A percentile compares a stretch with the other conserved stretches of the same genome.
These are phyloP conservation scores for Onychomys torridus DNA, from an alignment of 2,797 vertebrate genomes.

Conservation along the genomic window DNA sequence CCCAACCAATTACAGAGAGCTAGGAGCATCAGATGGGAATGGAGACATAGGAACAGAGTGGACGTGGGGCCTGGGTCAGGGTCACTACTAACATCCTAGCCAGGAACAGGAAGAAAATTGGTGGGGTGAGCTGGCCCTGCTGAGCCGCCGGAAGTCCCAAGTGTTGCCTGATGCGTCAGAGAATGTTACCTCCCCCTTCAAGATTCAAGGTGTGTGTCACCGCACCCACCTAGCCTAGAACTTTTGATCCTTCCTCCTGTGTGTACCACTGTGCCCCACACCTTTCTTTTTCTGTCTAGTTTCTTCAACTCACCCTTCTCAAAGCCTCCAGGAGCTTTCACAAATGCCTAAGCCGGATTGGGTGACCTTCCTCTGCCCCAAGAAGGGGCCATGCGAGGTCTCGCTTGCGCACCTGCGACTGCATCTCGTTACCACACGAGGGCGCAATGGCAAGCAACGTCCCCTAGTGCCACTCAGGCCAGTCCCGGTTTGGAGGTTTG, in stretches of 20 bases:
- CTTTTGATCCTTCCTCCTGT: neutral
- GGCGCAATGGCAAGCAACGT: neutral
- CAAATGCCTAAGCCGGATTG: neutral
- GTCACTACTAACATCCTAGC: neutral
- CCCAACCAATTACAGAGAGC: too few relatives aligned
- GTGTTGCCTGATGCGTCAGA: too few relatives aligned
- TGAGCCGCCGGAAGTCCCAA: too few relatives aligned
- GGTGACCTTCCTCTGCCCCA: neutral
- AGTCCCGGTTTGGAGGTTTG: neutral
- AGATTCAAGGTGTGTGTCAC: neutral
- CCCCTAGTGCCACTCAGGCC: neutral
- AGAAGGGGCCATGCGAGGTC: neutral
- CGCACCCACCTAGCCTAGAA: neutral
- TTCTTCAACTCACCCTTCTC: neutral
- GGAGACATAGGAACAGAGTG: neutral
- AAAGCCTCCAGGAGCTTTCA: neutral
- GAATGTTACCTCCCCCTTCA: too few relatives aligned
- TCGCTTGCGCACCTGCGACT: neutral
- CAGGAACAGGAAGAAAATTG: neutral
- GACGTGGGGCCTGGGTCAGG: neutral
- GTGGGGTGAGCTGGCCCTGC: neutral
- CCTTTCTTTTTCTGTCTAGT: neutral
- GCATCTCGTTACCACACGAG: conserved; percentile 35
- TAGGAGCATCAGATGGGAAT: neutral
- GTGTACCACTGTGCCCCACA: neutral